Conservation (phyloP, 1,140 invertebrate genomes). For the Drosophila pachea region DNA sequence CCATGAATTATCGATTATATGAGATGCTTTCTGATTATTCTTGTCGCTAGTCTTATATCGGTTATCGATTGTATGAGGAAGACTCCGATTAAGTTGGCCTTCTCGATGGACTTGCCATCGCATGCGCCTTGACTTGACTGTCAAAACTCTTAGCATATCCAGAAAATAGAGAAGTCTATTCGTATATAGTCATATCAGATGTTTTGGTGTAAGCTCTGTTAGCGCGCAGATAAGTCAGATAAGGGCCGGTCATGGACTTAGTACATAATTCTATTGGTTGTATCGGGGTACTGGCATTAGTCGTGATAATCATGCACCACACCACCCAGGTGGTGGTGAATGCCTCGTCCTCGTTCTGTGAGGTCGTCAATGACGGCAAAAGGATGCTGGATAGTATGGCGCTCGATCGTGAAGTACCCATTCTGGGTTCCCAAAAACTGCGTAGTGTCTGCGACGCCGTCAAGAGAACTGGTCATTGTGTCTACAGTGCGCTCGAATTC, state of each 20-base stretch:
- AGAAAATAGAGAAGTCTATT: no score
- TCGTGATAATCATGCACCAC: conserved; percentile 12
- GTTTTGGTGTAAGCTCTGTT: neutral
- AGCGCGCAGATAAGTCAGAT: neutral
- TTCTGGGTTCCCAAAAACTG: neutral
- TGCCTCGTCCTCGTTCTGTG: conserved; percentile 3
- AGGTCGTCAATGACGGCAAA: neutral
- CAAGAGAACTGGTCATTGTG: neutral
- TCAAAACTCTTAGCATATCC: neutral
- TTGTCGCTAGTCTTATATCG: no score
- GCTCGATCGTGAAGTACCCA: neutral
- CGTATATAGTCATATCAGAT: neutral
- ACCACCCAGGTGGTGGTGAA: conserved; percentile 12
- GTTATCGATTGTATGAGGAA: no score
- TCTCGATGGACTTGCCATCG: neutral
- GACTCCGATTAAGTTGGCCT: no score
- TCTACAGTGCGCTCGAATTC: conserved; percentile 1
- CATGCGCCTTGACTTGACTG: neutral
- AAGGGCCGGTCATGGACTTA: conserved; percentile 20
- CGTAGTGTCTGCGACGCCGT: neutral
- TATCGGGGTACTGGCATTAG: conserved; percentile 30
- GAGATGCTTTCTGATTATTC: no score
- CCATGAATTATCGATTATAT: no score
- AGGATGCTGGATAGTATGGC: conserved; percentile 9
- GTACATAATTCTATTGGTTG: conserved; percentile 41